A percentile compares a stretch with the other conserved stretches of the same genome.
These are phyloP conservation scores for Meteorus cinctellus DNA, from an alignment of 2,888 invertebrate genomes.

Conservation along the genomic window DNA sequence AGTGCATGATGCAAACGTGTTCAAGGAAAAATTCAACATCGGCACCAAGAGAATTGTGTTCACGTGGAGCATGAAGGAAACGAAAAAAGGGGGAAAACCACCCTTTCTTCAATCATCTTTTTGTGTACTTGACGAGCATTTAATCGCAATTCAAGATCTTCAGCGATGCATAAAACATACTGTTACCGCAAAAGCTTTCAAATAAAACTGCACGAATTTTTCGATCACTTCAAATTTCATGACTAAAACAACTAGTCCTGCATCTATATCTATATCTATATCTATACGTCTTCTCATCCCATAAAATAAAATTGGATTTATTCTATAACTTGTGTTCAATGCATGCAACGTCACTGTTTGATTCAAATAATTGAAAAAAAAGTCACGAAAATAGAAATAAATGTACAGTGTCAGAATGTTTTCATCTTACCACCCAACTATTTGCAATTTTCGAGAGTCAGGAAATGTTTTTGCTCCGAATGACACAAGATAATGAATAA, in stretches of 20 bases:
- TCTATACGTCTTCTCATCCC: background rate
- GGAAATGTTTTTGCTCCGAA: background rate
- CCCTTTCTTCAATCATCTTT: background rate
- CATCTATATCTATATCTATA: background rate
- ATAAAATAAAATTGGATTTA: too few relatives aligned
- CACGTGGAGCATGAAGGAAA: background rate
- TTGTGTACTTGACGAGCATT: conserved; percentile 7
- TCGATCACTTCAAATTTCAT: background rate
- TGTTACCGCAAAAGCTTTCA: background rate
- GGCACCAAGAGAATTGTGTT: background rate
- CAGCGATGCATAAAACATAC: background rate
- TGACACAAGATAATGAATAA: background rate
- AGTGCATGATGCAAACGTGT: background rate
- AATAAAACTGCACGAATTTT: background rate
- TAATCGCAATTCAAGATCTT: background rate
- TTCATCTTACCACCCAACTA: background rate
- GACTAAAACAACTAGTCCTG: too few relatives aligned
- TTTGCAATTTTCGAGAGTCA: background rate
- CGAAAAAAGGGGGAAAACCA: background rate
- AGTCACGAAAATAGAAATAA: too few relatives aligned
- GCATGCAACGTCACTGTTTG: too few relatives aligned
- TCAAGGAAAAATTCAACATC: background rate
- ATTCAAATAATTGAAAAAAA: too few relatives aligned
- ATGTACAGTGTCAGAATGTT: background rate
- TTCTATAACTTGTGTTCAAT: background rate